These are phyloP conservation scores for Aelia acuminata DNA, from an alignment of 2,888 invertebrate species.

Conservation along the genomic window DNA sequence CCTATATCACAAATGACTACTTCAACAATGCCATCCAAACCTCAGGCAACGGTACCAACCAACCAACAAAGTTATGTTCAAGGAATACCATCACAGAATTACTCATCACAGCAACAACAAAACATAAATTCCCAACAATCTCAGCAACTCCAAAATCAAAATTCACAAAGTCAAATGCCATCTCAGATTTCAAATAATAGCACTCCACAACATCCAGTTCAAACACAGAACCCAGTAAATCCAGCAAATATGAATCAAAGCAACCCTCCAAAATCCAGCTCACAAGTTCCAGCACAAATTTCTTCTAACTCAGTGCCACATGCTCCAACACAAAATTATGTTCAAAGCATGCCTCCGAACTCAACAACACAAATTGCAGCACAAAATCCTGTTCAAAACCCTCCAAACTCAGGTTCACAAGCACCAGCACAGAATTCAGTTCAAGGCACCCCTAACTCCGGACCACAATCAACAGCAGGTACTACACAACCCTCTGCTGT, in stretches of 20 bases:
- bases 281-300: background rate
- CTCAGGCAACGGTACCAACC: background rate
- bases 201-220: background rate
- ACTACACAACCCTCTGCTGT: conserved; percentile 57
- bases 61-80: conserved; percentile 29
- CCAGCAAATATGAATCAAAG: conserved; percentile 45
- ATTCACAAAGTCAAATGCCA: conserved; percentile 50
- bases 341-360: background rate
- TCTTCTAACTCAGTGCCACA: background rate
- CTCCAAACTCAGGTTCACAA: background rate
- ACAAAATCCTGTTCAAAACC: background rate
- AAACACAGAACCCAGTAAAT: conserved; percentile 6
- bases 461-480: conserved; percentile 38
- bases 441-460: background rate
- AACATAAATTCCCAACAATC: conserved; percentile 25
- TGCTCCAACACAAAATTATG: background rate
- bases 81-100: conserved; percentile 33
- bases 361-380: background rate
- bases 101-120: conserved; percentile 8
- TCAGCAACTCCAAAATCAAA: conserved; percentile 43
- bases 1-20: background rate
- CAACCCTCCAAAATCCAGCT: background rate
- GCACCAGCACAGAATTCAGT: background rate
- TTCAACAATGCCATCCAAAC: background rate
- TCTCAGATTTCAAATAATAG: background rate